These are phyloP conservation scores for Sthenelais limicola DNA, from an alignment of 2,888 invertebrate genomes.

Conservation along the genomic window DNA sequence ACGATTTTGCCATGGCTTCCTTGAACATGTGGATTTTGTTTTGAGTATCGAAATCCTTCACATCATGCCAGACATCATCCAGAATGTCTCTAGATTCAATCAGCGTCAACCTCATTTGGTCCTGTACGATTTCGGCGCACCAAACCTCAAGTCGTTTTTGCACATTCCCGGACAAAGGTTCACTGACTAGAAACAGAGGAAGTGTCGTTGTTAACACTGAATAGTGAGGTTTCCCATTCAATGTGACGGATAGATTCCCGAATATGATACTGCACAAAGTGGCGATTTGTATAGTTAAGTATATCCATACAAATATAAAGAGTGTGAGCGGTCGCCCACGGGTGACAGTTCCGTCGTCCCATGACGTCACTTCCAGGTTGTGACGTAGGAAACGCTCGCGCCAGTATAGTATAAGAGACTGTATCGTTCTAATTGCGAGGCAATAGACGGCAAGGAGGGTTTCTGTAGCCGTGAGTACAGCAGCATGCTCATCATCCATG, in stretches of 20 bases:
- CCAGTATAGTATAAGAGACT: constrained; percentile 36
- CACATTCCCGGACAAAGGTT: constrained; percentile 19
- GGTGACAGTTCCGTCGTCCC: constrained; percentile 41
- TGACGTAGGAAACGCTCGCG: constrained; percentile 12
- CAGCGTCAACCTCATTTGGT: constrained; percentile 34
- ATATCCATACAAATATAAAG: constrained; percentile 35
- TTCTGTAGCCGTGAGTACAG: constrained; percentile 17
- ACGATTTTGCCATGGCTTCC: constrained; percentile 35
- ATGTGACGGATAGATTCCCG: constrained; percentile 30
- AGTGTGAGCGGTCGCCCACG: constrained; percentile 35
- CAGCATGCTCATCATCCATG: constrained; percentile 21
- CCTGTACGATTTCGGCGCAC: constrained; percentile 34
- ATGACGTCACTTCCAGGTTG: constrained; percentile 35
- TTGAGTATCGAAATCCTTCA: constrained; percentile 25
- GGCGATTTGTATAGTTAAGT: constrained; percentile 30
- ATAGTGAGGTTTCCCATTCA: constrained; percentile 15
- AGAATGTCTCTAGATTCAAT: constrained; percentile 37
- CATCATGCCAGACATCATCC: constrained; percentile 33
- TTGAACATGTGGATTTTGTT: constrained; percentile 38
- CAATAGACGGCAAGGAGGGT: constrained; percentile 29
- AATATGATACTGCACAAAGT: constrained; percentile 23
- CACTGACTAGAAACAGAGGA: constrained; percentile 39
- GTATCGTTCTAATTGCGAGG: constrained; percentile 22
- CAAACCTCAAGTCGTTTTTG: constrained; percentile 37
- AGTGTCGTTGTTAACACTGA: constrained; percentile 30